These are phyloP conservation scores for Pectinophora gossypiella DNA, from an alignment of 1,140 invertebrate species.

Conservation along the genomic window DNA sequence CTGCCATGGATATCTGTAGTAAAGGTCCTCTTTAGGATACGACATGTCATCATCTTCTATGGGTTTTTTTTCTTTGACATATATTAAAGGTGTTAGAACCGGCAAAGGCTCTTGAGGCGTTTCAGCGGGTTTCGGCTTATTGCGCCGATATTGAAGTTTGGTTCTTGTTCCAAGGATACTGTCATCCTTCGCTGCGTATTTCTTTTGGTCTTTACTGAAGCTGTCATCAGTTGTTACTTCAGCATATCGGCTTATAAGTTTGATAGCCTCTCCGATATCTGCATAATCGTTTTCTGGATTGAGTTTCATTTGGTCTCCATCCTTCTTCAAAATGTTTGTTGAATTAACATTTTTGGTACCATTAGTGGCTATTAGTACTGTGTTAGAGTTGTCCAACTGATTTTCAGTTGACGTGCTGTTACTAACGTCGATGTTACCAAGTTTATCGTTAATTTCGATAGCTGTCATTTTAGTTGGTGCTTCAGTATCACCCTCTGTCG, in stretches of 20 bases:
- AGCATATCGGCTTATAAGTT: conserved; percentile 65
- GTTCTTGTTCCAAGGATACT: conserved; percentile 59
- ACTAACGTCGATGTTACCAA: no score
- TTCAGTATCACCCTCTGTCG: conserved; percentile 14
- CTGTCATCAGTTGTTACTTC: conserved; percentile 68
- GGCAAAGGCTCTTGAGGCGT: conserved; percentile 16
- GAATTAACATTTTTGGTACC: neutral
- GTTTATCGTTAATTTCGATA: neutral
- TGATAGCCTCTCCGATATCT: conserved; percentile 70
- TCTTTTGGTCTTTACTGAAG: conserved; percentile 55
- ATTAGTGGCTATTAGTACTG: neutral
- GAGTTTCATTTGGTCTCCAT: conserved; percentile 47
- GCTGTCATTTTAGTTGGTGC: conserved; percentile 9
- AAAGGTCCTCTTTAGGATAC: conserved; percentile 32
- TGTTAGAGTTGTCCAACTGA: neutral
- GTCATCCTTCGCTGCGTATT: conserved; percentile 41
- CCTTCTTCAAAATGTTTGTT: conserved; percentile 23
- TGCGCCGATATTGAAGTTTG: conserved; percentile 58
- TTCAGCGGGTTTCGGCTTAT: conserved; percentile 39
- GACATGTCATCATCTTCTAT: neutral
- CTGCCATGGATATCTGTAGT: conserved; percentile 55
- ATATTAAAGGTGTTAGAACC: conserved; percentile 11
- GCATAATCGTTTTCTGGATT: conserved; percentile 67
- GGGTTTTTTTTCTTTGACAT: conserved; percentile 14
- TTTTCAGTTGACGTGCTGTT: neutral